Evolutionary conservation across 1,140 invertebrate species (phyloP).

Genomic region (Megathymus violae): DNA sequence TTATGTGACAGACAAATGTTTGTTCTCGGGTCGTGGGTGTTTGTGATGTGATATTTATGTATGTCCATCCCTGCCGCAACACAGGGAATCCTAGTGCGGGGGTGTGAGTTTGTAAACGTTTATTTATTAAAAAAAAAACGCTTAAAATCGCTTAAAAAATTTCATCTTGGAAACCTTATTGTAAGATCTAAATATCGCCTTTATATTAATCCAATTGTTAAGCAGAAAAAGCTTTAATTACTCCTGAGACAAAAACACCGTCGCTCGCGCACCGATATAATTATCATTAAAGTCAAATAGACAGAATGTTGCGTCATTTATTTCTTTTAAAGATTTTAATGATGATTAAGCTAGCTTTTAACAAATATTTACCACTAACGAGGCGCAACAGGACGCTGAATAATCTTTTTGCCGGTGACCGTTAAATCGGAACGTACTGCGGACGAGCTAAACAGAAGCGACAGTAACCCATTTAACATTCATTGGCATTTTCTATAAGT

Average conservation of each 20-base stretch:
- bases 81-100: too few relatives aligned
- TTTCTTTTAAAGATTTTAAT: conserved; percentile 24
- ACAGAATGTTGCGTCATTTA: conserved; percentile 11
- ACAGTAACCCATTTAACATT: conserved; percentile 17
- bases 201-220: neutral
- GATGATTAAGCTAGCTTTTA: conserved; percentile 25
- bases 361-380: conserved; percentile 32
- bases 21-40: too few relatives aligned
- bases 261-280: conserved; percentile 3
- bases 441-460: conserved; percentile 5
- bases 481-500: conserved; percentile 2
- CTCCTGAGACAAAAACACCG: too few relatives aligned
- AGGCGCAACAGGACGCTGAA: conserved; percentile 18
- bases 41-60: too few relatives aligned
- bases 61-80: too few relatives aligned
- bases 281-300: conserved; percentile 25
- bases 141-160: too few relatives aligned
- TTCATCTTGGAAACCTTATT: too few relatives aligned
- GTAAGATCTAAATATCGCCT: too few relatives aligned
- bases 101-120: too few relatives aligned
- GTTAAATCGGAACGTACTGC: conserved; percentile 24
- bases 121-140: too few relatives aligned
- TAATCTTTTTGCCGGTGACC: conserved; percentile 19
- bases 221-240: neutral
- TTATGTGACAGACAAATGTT: too few relatives aligned